These are phyloP conservation scores for Onthophagus sagittarius DNA, from an alignment of 2,888 invertebrate species.

Conservation along the genomic window DNA sequence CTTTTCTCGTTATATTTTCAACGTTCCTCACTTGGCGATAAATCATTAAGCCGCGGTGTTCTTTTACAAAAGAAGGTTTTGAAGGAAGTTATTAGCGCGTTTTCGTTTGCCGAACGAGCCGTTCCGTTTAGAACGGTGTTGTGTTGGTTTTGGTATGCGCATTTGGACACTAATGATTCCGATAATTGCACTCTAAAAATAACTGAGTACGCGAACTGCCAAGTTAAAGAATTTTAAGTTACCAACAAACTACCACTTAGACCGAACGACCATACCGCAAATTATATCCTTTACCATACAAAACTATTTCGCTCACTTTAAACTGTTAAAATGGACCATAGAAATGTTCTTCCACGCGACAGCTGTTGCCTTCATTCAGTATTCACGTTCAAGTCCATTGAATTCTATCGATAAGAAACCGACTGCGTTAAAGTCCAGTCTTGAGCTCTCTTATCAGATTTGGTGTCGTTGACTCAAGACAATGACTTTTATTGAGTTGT, in stretches of 20 bases:
- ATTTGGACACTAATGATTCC: not conserved
- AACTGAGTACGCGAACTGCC: not conserved
- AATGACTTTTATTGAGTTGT: not conserved
- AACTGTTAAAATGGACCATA: not conserved
- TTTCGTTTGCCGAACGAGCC: not conserved
- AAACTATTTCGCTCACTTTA: not conserved
- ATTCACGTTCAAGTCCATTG: not conserved
- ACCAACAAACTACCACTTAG: not conserved
- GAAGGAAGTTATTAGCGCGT: not conserved
- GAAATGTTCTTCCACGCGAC: not conserved
- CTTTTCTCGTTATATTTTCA: constrained; percentile 9
- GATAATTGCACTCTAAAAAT: not conserved
- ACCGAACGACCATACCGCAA: not conserved
- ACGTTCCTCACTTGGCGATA: not conserved
- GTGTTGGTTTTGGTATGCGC: not conserved
- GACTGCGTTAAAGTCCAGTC: not conserved
- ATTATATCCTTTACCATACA: not conserved
- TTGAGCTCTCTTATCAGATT: not conserved
- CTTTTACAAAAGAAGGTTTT: not conserved
- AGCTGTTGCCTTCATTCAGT: not conserved
- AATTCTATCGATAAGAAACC: not conserved
- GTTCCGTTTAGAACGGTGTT: not conserved
- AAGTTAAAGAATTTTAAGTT: not conserved
- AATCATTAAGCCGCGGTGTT: not conserved
- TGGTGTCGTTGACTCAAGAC: not conserved